Base-by-base conservation (phyloP, 2,888 invertebrate genomes). In the Scrobipalpa costella region DNA sequence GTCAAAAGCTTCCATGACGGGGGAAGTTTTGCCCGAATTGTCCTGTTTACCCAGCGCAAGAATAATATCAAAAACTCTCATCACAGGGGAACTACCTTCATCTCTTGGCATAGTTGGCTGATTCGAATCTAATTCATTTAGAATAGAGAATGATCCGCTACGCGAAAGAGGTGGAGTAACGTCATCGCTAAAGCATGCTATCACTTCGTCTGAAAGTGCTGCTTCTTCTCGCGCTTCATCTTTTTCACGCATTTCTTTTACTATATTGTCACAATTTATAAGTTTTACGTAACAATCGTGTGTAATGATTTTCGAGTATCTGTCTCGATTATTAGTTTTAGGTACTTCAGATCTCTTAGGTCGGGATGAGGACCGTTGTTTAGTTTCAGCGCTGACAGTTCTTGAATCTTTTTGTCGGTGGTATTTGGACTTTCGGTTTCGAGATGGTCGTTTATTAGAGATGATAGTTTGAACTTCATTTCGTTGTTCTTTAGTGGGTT, bases 1-100 rank as follows among this genome's bases (percentile, higher is more conserved):
- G 36, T 84, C 81, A 67, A 73, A 80, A 33, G 74, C 71, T 64
- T 79, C 77, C 70, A 85, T 82, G 2, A 85, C 83, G 11, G 86
- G 85, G 13, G 85, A 85, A 66, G 67, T 79, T 64, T 69, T 74
- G 44, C 67, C 70, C 50, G 57, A 58, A 59, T 69, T 67, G 15
- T 55, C 55, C 57, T 7, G 21, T 59, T 65, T 11, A 9, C 27
- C 1, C 13, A 47, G 61, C 61, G 65, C 64, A 3, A 17, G 63
- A 55, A 66, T 64, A 9, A 60, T 64, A 44, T 64, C 55, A 55
- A 49, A 55, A 60, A 65, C 34, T 27, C 62, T n/a, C 8, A 65
- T 65, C 2, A 59, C 59, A 17, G 62, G 63, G 8, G 61, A 61
- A 38, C 17, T 63, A 34, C 62, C 57, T 6, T 19, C 21, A 33